phyloP scores from a whole-genome alignment of 1,140 invertebrate species.

The Papilio dardanus region DNA sequence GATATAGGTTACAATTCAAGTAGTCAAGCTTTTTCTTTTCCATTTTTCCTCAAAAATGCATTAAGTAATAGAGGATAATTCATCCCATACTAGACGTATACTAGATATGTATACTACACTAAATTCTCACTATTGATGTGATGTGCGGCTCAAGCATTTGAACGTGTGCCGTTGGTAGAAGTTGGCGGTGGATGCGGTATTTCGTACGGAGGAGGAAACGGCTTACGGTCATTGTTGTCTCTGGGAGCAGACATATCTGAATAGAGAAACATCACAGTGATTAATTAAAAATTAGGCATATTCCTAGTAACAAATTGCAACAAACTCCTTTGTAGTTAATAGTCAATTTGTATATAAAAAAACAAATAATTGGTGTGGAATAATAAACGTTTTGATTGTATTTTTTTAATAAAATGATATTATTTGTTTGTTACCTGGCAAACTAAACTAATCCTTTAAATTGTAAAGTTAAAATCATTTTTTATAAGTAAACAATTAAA shows the following conservation, averaged over 20 bases:
- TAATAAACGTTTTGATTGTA: neutral
- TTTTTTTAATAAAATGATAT: neutral
- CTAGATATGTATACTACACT: neutral
- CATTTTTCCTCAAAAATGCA: neutral
- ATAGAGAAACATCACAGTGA: slow-evolving; percentile 34
- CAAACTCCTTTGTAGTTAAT: too few relatives aligned
- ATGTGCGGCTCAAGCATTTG: slow-evolving; percentile 19
- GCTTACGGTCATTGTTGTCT: slow-evolving; percentile 48
- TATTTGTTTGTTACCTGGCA: too few relatives aligned
- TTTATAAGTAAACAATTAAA: neutral
- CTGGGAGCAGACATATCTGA: slow-evolving; percentile 55
- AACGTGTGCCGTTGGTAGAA: slow-evolving; percentile 42
- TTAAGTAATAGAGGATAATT: neutral
- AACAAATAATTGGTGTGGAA: too few relatives aligned
- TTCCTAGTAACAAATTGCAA: neutral
- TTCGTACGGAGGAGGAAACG: slow-evolving; percentile 54
- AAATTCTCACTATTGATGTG: neutral
- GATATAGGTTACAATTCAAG: neutral
- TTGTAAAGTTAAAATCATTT: too few relatives aligned
- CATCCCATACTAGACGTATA: neutral
- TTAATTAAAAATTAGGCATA: neutral
- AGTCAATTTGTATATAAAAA: too few relatives aligned
- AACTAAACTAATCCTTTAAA: too few relatives aligned
- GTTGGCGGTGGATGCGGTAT: slow-evolving; percentile 51
- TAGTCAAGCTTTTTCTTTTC: neutral